A percentile compares a stretch with the other conserved stretches of the same genome.
Evolutionary conservation across 1,140 invertebrate genomes (phyloP).

Genomic region (Trypoxylus dichotomus): DNA sequence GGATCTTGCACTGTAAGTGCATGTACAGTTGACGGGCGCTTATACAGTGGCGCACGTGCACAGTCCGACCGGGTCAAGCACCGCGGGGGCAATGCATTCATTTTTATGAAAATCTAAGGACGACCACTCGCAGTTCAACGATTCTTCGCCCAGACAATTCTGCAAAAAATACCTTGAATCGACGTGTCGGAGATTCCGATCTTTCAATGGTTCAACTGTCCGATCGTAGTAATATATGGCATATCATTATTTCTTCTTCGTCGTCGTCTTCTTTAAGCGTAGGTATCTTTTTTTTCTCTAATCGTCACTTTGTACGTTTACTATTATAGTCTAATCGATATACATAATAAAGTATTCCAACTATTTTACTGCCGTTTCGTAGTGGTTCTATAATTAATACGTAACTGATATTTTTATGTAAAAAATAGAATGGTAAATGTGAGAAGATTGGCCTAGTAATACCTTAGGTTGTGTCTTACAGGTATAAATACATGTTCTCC

Average conservation of each 20-base stretch:
- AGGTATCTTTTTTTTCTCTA: not conserved
- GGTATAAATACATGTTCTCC: no score
- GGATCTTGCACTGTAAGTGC: conserved; percentile 31
- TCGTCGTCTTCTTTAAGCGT: not conserved
- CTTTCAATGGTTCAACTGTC: conserved; percentile 28
- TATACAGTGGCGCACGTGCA: conserved; percentile 34
- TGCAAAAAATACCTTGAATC: conserved; percentile 31
- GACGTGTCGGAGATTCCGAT: conserved; percentile 33
- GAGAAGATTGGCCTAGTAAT: no score
- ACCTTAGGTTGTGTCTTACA: no score
- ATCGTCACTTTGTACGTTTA: not conserved
- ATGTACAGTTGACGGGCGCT: conserved; percentile 28
- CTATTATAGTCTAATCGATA: no score
- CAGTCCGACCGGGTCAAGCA: conserved; percentile 38
- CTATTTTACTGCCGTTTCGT: no score
- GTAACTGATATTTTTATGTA: no score
- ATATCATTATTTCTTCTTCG: conserved; percentile 26
- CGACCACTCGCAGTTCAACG: conserved; percentile 40
- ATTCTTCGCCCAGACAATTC: conserved; percentile 34
- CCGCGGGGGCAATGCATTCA: conserved; percentile 43
- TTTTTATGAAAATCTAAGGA: conserved; percentile 47
- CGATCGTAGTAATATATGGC: conserved; percentile 29
- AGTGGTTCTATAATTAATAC: no score
- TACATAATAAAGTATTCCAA: no score
- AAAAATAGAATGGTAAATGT: no score